phyloP scores from a whole-genome alignment of 1,140 invertebrate genomes.

The Penaeus chinensis region DNA sequence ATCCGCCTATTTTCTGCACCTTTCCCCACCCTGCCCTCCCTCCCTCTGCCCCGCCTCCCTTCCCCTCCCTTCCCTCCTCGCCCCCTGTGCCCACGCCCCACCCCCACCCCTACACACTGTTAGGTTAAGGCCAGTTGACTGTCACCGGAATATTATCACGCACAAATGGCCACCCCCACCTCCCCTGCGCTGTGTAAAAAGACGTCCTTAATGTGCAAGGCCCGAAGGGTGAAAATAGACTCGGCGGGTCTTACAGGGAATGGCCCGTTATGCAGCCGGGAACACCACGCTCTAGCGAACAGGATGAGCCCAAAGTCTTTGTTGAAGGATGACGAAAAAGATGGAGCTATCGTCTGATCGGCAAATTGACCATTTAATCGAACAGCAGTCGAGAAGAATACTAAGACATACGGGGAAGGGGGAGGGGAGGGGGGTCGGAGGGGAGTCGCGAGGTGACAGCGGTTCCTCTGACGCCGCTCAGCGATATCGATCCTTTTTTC shows the following conservation, averaged over 20 bases:
- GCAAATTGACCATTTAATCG: constrained; percentile 37
- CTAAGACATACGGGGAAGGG: background rate
- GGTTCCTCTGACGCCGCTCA: too few relatives aligned
- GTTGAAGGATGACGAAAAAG: constrained; percentile 30
- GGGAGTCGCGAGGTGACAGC: background rate
- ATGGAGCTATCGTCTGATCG: constrained; percentile 30
- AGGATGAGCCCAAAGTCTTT: constrained; percentile 27
- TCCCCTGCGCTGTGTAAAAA: background rate
- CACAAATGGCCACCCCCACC: constrained; percentile 10
- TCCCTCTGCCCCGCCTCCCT: background rate
- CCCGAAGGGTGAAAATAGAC: too few relatives aligned
- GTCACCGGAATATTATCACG: constrained; percentile 14
- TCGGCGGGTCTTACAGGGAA: background rate
- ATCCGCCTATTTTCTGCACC: background rate
- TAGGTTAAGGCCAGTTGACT: constrained; percentile 33
- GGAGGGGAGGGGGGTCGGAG: too few relatives aligned
- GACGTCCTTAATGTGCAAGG: background rate
- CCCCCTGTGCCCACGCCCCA: background rate
- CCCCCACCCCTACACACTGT: constrained; percentile 1
- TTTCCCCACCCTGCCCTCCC: background rate
- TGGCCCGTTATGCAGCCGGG: background rate
- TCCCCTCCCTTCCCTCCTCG: background rate
- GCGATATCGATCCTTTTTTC: too few relatives aligned
- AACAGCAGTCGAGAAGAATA: constrained; percentile 22
- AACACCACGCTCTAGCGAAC: constrained; percentile 1